Percentiles rank a stretch among this genome's conserved stretches.
These are phyloP conservation scores for Proterorhinus semilunaris DNA, from an alignment of 2,113 vertebrate genomes.

Conservation along the genomic window DNA sequence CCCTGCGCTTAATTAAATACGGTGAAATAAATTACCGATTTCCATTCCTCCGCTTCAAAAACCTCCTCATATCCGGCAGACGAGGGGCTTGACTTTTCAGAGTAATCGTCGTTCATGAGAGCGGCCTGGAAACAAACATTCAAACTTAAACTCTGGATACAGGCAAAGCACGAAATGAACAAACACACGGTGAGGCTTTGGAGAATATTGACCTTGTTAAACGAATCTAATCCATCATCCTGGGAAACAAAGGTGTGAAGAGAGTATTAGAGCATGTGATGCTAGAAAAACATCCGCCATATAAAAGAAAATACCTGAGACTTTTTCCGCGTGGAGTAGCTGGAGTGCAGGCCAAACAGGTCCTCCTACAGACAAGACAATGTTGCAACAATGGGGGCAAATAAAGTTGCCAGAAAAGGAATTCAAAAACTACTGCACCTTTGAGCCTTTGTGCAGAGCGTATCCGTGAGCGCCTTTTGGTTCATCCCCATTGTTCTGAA, in stretches of 20 bases:
- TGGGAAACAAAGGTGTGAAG: not conserved
- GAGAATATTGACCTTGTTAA: slow-evolving; percentile 21
- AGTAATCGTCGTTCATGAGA: slow-evolving; percentile 16
- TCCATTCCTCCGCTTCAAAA: slow-evolving; percentile 19
- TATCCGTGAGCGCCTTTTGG: slow-evolving; percentile 39
- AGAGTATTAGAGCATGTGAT: too few species aligned
- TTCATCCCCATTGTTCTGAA: slow-evolving; percentile 5
- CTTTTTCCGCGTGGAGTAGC: slow-evolving; percentile 30
- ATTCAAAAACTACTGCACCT: slow-evolving; percentile 17
- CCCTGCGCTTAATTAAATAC: not conserved
- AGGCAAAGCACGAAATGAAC: too few species aligned
- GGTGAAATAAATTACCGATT: slow-evolving; percentile 38
- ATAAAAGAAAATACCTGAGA: slow-evolving; percentile 23
- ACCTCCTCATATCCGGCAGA: slow-evolving; percentile 20
- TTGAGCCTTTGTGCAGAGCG: slow-evolving; percentile 35
- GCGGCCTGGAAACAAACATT: slow-evolving; percentile 19
- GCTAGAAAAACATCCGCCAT: too few species aligned
- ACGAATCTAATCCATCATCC: slow-evolving; percentile 5
- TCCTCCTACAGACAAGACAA: slow-evolving; percentile 11
- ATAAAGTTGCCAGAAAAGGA: not conserved
- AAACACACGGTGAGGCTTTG: not conserved
- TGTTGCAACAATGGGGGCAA: not conserved
- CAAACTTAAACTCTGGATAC: not conserved
- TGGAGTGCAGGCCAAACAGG: slow-evolving; percentile 21
- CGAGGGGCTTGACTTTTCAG: not conserved